These are phyloP conservation scores for Chaitophorus viminalis DNA, from an alignment of 2,888 invertebrate species.

Conservation along the genomic window DNA sequence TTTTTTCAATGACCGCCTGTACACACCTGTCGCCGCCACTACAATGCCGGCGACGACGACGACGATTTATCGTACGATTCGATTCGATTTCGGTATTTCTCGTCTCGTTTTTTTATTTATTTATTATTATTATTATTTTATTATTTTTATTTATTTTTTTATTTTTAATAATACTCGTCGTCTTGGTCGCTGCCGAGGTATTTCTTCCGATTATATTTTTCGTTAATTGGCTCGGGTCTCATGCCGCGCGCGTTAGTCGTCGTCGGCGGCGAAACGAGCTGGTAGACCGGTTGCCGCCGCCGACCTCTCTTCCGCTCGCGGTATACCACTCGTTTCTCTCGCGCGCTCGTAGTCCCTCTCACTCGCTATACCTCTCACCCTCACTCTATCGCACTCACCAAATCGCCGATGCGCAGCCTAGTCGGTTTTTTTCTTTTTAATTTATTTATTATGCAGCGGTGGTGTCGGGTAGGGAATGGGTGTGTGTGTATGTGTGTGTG, in stretches of 20 bases:
- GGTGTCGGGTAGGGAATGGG: background rate
- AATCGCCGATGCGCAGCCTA: constrained; percentile 56
- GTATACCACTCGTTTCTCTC: constrained; percentile 54
- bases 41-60: constrained; percentile 44
- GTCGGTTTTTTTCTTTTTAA: constrained; percentile 62
- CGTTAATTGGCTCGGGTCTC: constrained; percentile 62
- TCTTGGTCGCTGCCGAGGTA: constrained; percentile 47
- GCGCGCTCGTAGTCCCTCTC: constrained; percentile 55
- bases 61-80: constrained; percentile 57
- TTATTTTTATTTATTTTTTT: constrained; percentile 29
- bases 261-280: constrained; percentile 38
- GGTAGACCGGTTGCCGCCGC: constrained; percentile 60
- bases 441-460: constrained; percentile 16
- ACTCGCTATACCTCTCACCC: constrained; percentile 58
- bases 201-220: constrained; percentile 61
- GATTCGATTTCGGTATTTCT: constrained; percentile 60
- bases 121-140: constrained; percentile 1
- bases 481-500: too few species aligned
- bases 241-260: constrained; percentile 48
- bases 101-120: constrained; percentile 43
- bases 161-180: constrained; percentile 48
- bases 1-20: constrained; percentile 19
- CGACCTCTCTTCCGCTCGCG: constrained; percentile 62
- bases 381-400: constrained; percentile 54
- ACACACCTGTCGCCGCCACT: constrained; percentile 48